Base-by-base conservation (phyloP, 2,113 vertebrate genomes). In the Axis porcinus region DNA sequence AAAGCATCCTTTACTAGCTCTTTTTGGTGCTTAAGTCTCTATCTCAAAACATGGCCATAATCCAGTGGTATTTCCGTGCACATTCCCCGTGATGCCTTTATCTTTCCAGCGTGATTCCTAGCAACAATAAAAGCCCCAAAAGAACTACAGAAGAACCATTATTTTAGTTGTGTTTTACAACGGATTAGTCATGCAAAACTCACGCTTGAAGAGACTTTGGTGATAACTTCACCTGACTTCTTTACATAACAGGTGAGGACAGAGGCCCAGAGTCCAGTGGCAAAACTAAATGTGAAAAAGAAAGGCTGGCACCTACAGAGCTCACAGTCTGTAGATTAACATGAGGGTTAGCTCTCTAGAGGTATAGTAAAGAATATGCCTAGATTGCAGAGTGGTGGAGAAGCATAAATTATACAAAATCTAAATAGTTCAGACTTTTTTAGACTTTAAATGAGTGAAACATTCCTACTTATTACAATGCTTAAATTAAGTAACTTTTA, bases 131-230 rank as follows among this genome's bases (percentile, higher is more conserved):
- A 88, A 43, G 76, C 52, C 64, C 88, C 74, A 13, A 78, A 92
- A 86, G 27, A 76, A 50, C 62, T 43, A 95, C 91, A 92, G 87
- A 95, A 90, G 85, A 86, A 55, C 79, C 91, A 81, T 86, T 81
- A 57, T 97, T 95, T 78, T 45, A 55, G 23, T 82, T 79, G 62
- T 43, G 58, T 33, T 91, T 94, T 58, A 82, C 82, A 95, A 91
- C 9, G 62, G 82, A 52, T 81, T 45, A 85, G 78, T 95, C 78
- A 78, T 70, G 92, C 57, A 74, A 55, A 97, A 93, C 62, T 55
- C 86, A 52, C n/a, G 67, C 60, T 55, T 25, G 40, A 87, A 94
- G 89, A 43, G 52, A 58, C 47, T 43, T 88, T 50, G 70, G 30
- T 19, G 54, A 86, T n/a, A 60, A 85, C 33, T 50, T 94, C 43